Evolutionary conservation across 2,888 invertebrate species (phyloP).

Genomic region (Parapristionchus giblindavisi): DNA sequence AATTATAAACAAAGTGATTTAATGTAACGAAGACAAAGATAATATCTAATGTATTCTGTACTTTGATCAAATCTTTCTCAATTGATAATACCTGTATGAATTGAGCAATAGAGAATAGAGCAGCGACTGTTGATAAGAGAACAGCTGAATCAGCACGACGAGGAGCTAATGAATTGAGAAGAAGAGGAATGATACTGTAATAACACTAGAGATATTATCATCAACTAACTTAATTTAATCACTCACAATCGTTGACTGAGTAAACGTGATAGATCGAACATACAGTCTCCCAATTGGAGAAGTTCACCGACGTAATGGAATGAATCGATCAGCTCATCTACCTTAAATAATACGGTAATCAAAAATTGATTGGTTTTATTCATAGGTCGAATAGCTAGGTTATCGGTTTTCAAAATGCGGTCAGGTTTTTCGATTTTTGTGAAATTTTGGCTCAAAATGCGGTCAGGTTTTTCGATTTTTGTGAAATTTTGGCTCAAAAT

Average conservation of each 20-base stretch:
- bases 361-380: neutral
- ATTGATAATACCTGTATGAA: constrained; percentile 57
- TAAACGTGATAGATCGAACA: constrained; percentile 42
- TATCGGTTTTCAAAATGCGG: too few species aligned
- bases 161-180: constrained; percentile 33
- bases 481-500: too few species aligned
- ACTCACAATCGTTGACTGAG: constrained; percentile 35
- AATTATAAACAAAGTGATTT: neutral
- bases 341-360: constrained; percentile 56
- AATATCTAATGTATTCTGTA: neutral
- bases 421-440: too few species aligned
- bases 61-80: neutral
- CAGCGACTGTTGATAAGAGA: constrained; percentile 60
- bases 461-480: too few species aligned
- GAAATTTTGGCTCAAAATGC: too few species aligned
- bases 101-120: constrained; percentile 64
- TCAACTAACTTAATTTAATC: neutral
- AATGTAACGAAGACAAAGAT: neutral
- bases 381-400: too few species aligned
- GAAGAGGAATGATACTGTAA: constrained; percentile 35
- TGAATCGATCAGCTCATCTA: constrained; percentile 83
- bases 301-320: constrained; percentile 57
- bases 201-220: too few species aligned
- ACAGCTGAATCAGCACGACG: constrained; percentile 52
- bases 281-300: constrained; percentile 45